Evolutionary conservation across 1,140 invertebrate species (phyloP).

Genomic region (Dendroctonus ponderosae): DNA sequence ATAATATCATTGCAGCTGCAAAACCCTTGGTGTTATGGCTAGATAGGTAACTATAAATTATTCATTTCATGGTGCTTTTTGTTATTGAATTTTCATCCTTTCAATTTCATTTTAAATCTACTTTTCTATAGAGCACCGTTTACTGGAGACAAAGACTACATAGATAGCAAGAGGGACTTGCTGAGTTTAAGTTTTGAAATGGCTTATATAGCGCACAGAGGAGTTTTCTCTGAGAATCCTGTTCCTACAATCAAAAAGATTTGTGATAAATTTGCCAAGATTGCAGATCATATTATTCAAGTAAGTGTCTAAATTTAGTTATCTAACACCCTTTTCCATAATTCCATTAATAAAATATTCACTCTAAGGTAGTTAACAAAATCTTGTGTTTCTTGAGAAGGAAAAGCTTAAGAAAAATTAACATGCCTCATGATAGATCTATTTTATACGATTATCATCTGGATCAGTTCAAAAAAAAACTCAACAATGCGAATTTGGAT

Average conservation of each 20-base stretch:
- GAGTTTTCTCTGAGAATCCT: conserved; percentile 80
- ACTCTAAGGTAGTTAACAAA: too few species aligned
- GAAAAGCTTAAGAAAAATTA: too few species aligned
- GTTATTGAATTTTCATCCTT: background rate
- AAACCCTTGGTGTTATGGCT: conserved; percentile 87
- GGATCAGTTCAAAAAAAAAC: too few species aligned
- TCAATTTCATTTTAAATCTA: background rate
- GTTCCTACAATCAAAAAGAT: conserved; percentile 69
- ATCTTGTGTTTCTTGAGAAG: too few species aligned
- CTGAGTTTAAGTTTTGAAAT: conserved; percentile 79
- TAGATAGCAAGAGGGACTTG: conserved; percentile 65
- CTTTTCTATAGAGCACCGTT: conserved; percentile 62
- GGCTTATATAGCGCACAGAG: conserved; percentile 81
- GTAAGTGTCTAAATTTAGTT: conserved; percentile 39
- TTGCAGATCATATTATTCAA: conserved; percentile 86
- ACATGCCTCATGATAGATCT: too few species aligned
- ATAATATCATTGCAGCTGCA: conserved; percentile 76
- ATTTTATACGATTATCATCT: too few species aligned
- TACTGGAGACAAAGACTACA: conserved; percentile 66
- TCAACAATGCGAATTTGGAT: too few species aligned
- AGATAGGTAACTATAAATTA: conserved; percentile 61
- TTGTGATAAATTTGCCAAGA: conserved; percentile 68
- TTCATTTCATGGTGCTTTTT: background rate
- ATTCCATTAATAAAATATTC: too few species aligned
- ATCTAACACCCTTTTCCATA: too few species aligned